Evolutionary conservation across 2,113 vertebrate species (phyloP).

Genomic region (Chlorodrepanis virens): DNA sequence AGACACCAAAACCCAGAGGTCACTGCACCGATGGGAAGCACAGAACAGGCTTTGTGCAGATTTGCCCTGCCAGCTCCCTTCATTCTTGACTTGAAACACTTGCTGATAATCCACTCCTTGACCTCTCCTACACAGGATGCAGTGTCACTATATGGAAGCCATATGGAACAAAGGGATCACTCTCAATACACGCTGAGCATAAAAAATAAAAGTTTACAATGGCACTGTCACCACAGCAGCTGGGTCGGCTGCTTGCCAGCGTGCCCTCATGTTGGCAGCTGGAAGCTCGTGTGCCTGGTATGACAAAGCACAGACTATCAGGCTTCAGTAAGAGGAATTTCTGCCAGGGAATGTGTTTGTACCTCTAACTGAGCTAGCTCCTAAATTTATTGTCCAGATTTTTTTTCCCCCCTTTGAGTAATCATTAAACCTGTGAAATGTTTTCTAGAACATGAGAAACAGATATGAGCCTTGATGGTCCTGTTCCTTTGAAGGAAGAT

Average conservation of each 20-base stretch:
- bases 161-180: constrained; percentile 53
- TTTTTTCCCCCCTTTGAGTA: neutral
- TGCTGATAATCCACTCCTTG: constrained; percentile 57
- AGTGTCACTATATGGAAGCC: constrained; percentile 53
- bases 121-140: constrained; percentile 52
- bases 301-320: neutral
- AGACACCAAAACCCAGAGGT: neutral
- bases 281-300: neutral
- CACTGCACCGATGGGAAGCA: neutral
- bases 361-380: neutral
- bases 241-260: constrained; percentile 28
- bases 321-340: neutral
- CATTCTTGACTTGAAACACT: constrained; percentile 62
- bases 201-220: constrained; percentile 10
- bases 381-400: constrained; percentile 10
- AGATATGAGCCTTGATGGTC: neutral
- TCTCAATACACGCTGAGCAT: constrained; percentile 16
- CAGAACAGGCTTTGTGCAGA: constrained; percentile 53
- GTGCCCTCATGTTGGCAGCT: constrained; percentile 29
- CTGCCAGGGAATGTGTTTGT: neutral
- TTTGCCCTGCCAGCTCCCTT: constrained; percentile 35
- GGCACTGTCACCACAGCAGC: constrained; percentile 29
- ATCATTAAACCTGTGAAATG: constrained; percentile 28
- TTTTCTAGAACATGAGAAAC: constrained; percentile 48
- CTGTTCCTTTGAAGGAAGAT: constrained; percentile 48